Evolutionary conservation across 2,797 vertebrate genomes (phyloP), one percentile per base, ranked within the genome.

Genomic region (Yasuhikotakia modesta): DNA sequence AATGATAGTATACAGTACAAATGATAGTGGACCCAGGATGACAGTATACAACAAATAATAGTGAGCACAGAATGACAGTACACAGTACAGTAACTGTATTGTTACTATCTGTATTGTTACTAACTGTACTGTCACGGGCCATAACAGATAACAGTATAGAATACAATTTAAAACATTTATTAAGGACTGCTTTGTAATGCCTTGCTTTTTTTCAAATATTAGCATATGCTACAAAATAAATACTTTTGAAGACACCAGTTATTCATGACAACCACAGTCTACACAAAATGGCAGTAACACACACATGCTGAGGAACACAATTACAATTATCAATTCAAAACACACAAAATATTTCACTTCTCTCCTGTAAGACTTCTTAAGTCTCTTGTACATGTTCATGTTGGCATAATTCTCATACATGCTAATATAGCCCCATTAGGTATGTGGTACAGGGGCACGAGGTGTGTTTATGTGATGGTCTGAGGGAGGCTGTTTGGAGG

Each of bases 391-490:
- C 35, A 16, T 50, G 17, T 16, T 58, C 21, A 11, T n/a, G 32
- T 55, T 57, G 43, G 68, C 19, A 3, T 70, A 19, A 24, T 43
- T 24, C n/a, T 24, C 43, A 27, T 24, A 50, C 14, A 27, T 85
- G 64, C 88, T 89, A 84, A 48, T 87, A 85, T 46, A 73, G 75
- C 35, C 89, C 60, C 48, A 30, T 21, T 3, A 22, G 24, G 48
- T 55, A 39, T 53, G 24, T 30, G 35, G 50, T 6, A 39, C 5
- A 46, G 45, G 39, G 1, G 39, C n/a, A 53, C 12, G 10, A 12
- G 55, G 57, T 69, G 32, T 73, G 69, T 61, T 58, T 63, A 64
- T 17, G 21, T 43, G 55, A 6, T 76, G 45, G 52, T 52, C 24
- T 3, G 70, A 7, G 12, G 32, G 24, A 10, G 71, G 52, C 0